Evolutionary conservation across 2,797 vertebrate species (phyloP).

Genomic region (Pantherophis vulpinus): DNA sequence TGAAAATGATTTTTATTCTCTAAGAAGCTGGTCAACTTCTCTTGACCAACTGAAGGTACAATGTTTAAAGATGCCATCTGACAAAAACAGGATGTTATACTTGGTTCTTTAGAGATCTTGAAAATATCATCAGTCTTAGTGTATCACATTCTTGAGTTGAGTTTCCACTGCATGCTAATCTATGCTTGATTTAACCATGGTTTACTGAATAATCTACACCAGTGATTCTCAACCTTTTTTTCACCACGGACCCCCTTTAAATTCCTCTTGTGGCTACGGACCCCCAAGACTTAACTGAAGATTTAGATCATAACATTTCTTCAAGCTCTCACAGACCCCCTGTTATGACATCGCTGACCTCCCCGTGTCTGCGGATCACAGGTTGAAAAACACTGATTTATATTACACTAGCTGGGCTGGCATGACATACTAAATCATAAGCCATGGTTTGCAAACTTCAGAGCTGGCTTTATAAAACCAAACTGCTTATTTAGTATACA

Average conservation of each 20-base stretch:
- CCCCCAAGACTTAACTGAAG: not conserved
- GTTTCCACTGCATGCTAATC: not conserved
- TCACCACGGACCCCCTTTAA: not conserved
- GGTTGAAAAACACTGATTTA: not conserved
- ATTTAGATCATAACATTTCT: not conserved
- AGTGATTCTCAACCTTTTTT: not conserved
- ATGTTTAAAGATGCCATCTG: not conserved
- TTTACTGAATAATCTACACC: not conserved
- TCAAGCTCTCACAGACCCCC: not conserved
- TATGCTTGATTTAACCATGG: not conserved
- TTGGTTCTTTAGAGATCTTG: not conserved
- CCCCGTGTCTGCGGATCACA: not conserved
- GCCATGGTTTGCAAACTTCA: not conserved
- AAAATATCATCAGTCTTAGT: not conserved
- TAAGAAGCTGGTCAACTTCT: not conserved
- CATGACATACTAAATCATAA: not conserved
- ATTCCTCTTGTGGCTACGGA: not conserved
- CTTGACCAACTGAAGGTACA: not conserved
- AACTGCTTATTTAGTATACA: not conserved
- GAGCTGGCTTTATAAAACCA: not conserved
- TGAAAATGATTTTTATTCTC: not conserved
- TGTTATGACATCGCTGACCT: not conserved
- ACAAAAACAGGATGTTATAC: not conserved
- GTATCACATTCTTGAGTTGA: not conserved
- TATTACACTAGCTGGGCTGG: not conserved